Conservation (phyloP, 1,140 invertebrate species). For the Asobara japonica region DNA sequence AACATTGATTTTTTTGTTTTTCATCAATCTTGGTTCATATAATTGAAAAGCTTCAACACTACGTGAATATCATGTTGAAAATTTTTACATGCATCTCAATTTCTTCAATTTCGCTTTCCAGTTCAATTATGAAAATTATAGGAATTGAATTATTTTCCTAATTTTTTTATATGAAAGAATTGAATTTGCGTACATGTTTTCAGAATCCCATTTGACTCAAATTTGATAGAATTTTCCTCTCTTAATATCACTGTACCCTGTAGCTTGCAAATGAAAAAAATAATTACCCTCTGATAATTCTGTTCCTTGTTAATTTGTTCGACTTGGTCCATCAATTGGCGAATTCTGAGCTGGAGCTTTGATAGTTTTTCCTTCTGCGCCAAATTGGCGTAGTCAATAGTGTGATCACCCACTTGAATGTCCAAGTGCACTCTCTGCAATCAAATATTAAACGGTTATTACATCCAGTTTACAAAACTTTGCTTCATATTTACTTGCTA, state of each 20-base stretch:
- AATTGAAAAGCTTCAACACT: too few species aligned
- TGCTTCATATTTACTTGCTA: not conserved
- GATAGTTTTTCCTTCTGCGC: constrained; percentile 98
- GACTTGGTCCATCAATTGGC: constrained; percentile 97
- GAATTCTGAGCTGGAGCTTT: constrained; percentile 93
- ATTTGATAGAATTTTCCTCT: not conserved
- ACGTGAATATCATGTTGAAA: too few species aligned
- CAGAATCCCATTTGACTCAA: too few species aligned
- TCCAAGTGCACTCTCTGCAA: constrained; percentile 92
- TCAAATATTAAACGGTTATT: constrained; percentile 29
- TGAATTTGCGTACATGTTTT: too few species aligned
- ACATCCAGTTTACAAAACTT: not conserved
- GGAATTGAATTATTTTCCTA: too few species aligned
- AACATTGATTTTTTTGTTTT: not conserved
- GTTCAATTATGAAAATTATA: too few species aligned
- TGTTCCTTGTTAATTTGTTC: constrained; percentile 99
- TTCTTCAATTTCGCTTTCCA: too few species aligned
- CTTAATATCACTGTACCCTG: not conserved
- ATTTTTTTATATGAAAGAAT: too few species aligned
- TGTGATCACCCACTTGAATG: constrained; percentile 99
- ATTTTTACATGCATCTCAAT: too few species aligned
- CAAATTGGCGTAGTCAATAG: constrained; percentile 97
- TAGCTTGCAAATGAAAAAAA: not conserved
- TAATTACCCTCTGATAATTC: constrained; percentile 94
- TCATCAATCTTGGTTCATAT: not conserved